Base-by-base conservation (phyloP, 2,797 vertebrate species). In the Hydrolagus colliei region DNA sequence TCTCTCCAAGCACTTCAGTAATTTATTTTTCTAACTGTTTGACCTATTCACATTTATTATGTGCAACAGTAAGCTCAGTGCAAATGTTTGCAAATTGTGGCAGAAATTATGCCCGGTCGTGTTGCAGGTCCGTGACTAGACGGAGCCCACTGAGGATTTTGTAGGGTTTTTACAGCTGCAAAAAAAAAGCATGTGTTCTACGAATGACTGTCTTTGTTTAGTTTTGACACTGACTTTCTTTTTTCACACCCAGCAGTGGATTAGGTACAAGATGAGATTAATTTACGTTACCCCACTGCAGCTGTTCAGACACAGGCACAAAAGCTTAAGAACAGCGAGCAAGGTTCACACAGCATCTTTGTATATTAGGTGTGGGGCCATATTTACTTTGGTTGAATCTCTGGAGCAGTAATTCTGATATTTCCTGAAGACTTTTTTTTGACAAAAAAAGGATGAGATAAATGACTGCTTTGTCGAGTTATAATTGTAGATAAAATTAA, bases 131-230 rank as follows among this genome's bases (percentile, higher is more conserved):
- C 97, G 97, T 99, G 98, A 99, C 96, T 95, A 99, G 97, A 98
- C 96, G 95, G 96, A 65, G 94, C 92, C 93, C 93, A 93, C 86
- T 90, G 87, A 90, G 97, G 98, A 98, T 99, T 99, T 97, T 94
- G 94, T 92, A 92, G 93, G 92, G 93, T 94, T 95, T 96, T 96
- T 95, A 97, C 97, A 98, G 96, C 98, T 98, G 97, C 96, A 96
- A 91, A 94, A 94, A 93, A 95, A 96, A 96, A 95, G 96, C 97
- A 98, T 98, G 97, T 99, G 97, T 95, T 97, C 95, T 94, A 92
- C 93, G 94, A 93, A 96, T 95, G 96, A 96, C 96, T 95, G 92
- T 96, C 95, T 98, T 98, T 98, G 96, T 98, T 98, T 95, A 96
- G 95, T 94, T 93, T 91, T 92, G 93, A 94, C 93, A 93, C 93